Evolutionary conservation across 1,140 invertebrate species (phyloP).

Genomic region (Ostrea edulis): DNA sequence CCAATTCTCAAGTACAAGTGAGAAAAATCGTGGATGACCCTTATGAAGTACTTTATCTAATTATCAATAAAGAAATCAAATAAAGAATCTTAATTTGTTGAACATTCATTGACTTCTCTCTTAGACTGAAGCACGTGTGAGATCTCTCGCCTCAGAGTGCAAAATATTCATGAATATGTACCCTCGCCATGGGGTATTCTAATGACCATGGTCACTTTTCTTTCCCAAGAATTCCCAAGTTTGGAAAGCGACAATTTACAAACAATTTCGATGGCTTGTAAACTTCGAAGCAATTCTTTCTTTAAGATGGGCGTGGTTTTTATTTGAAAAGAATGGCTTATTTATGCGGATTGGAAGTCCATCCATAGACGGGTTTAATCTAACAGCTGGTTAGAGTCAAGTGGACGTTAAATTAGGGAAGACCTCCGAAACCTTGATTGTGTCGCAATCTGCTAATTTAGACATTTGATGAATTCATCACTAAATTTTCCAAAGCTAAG

Average conservation of each 20-base stretch:
- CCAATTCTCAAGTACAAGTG: constrained; percentile 13
- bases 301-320: background rate
- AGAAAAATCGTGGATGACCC: constrained; percentile 1
- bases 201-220: constrained; percentile 12
- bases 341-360: constrained; percentile 4
- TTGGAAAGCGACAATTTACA: constrained; percentile 24
- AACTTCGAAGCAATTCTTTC: constrained; percentile 6
- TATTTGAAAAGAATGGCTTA: constrained; percentile 20
- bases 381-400: constrained; percentile 36
- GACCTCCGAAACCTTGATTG: constrained; percentile 31
- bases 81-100: constrained; percentile 31
- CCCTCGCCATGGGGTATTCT: background rate
- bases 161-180: constrained; percentile 13
- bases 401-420: constrained; percentile 33
- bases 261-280: constrained; percentile 31
- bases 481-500: background rate
- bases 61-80: constrained; percentile 17
- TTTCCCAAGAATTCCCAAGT: background rate
- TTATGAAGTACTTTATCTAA: constrained; percentile 9
- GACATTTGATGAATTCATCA: background rate
- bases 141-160: background rate
- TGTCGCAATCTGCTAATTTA: constrained; percentile 34
- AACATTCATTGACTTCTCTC: background rate
- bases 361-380: constrained; percentile 14
- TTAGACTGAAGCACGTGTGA: constrained; percentile 9